Conservation (phyloP, 2,888 invertebrate genomes). For the Xestia xanthographa region DNA sequence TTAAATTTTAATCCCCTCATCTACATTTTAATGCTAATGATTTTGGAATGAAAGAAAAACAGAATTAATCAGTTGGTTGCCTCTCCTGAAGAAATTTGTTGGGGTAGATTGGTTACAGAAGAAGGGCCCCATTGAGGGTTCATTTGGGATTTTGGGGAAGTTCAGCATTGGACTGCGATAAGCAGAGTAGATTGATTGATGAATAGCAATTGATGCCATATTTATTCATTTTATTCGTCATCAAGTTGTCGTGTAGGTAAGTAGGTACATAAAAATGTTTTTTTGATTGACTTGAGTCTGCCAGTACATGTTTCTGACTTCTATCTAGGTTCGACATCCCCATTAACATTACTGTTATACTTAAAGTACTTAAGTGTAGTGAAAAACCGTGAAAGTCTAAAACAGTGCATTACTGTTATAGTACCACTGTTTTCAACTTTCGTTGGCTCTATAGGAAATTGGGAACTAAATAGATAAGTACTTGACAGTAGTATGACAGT, state of each 20-base stretch:
- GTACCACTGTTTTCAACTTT: not conserved
- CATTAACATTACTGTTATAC: too few species aligned
- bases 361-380: too few species aligned
- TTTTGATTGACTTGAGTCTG: not conserved
- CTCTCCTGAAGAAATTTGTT: slow-evolving; percentile 31
- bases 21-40: slow-evolving; percentile 61
- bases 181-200: slow-evolving; percentile 8
- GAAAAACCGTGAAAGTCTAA: too few species aligned
- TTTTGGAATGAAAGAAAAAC: slow-evolving; percentile 58
- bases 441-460: too few species aligned
- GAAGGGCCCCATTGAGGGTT: not conserved
- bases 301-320: not conserved
- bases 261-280: not conserved
- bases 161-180: slow-evolving; percentile 12
- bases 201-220: slow-evolving; percentile 1
- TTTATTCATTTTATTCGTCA: not conserved
- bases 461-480: too few species aligned
- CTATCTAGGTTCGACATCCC: not conserved
- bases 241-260: not conserved
- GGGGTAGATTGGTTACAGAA: slow-evolving; percentile 9
- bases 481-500: too few species aligned
- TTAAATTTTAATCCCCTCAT: slow-evolving; percentile 62
- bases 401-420: not conserved
- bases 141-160: not conserved
- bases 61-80: slow-evolving; percentile 58